These are phyloP conservation scores for Oikopleura albicans DNA, from an alignment of 23 tunicate species.

Conservation along the genomic window DNA sequence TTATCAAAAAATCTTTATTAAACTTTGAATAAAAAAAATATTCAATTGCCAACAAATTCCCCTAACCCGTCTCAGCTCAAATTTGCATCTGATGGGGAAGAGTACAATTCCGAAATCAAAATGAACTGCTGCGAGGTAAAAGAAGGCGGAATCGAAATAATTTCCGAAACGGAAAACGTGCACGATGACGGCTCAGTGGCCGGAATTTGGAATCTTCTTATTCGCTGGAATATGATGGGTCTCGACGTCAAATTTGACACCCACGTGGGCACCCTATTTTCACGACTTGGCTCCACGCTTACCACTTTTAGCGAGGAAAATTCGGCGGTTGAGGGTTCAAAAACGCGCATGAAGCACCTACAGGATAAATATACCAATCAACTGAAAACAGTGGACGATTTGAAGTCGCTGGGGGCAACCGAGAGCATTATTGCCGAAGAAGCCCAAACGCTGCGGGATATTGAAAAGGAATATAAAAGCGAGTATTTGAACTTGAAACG, in stretches of 20 bases:
- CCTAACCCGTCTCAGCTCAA: too few species aligned
- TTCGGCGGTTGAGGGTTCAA: slow-evolving; percentile 22
- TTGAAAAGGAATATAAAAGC: slow-evolving; percentile 34
- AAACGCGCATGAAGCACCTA: background rate
- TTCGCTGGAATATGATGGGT: slow-evolving; percentile 80
- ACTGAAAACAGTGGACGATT: background rate
- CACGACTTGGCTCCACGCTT: slow-evolving; percentile 36
- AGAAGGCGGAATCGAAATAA: background rate
- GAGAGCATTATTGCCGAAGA: background rate
- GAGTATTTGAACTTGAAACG: background rate
- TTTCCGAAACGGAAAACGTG: background rate
- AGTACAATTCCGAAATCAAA: background rate
- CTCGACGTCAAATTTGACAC: slow-evolving; percentile 54
- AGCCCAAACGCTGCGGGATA: slow-evolving; percentile 16
- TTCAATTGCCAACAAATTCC: too few species aligned
- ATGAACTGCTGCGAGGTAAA: slow-evolving; percentile 17
- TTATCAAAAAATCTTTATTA: too few species aligned
- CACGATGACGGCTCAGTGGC: slow-evolving; percentile 16
- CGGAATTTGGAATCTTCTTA: slow-evolving; percentile 31
- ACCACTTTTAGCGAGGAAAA: slow-evolving; percentile 20
- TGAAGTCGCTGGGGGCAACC: background rate
- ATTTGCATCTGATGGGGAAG: slow-evolving; percentile 14
- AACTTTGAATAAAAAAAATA: too few species aligned
- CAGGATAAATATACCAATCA: background rate
- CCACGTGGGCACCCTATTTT: slow-evolving; percentile 50